These are phyloP conservation scores for Drosophila buzzatii DNA, from an alignment of 2,888 invertebrate species.

Conservation along the genomic window DNA sequence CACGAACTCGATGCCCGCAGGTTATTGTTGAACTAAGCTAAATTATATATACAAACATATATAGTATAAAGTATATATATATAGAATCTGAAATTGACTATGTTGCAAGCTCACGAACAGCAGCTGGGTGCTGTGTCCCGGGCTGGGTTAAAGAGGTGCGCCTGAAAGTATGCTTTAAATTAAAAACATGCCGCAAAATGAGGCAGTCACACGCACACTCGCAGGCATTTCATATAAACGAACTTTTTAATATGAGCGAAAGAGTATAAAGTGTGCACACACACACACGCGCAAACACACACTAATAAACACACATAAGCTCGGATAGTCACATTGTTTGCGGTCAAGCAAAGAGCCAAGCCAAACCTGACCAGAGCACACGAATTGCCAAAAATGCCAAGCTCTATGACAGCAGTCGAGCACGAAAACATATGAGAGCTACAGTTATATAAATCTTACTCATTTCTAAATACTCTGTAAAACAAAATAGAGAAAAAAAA, in stretches of 20 bases:
- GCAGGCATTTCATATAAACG: slow-evolving; percentile 7
- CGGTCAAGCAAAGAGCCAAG: slow-evolving; percentile 12
- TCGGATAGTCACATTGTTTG: slow-evolving; percentile 25
- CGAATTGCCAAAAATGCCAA: slow-evolving; percentile 2
- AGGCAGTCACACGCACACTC: slow-evolving; percentile 57
- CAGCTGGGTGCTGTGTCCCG: background rate
- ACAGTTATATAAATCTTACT: no score
- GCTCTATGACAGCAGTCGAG: background rate
- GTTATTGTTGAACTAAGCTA: slow-evolving; percentile 36
- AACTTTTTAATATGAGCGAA: slow-evolving; percentile 20
- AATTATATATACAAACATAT: slow-evolving; percentile 43
- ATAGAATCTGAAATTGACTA: slow-evolving; percentile 46
- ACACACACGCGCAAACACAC: slow-evolving; percentile 10
- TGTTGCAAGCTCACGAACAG: slow-evolving; percentile 31
- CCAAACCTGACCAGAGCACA: slow-evolving; percentile 5
- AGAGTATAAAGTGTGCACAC: slow-evolving; percentile 11
- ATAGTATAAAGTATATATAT: slow-evolving; percentile 1
- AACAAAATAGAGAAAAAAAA: no score
- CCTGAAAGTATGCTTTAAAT: slow-evolving; percentile 55
- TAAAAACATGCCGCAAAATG: slow-evolving; percentile 63
- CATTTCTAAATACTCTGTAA: background rate
- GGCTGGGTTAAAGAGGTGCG: slow-evolving; percentile 18
- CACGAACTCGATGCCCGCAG: slow-evolving; percentile 42
- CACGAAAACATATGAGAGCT: no score
- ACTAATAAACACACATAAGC: slow-evolving; percentile 13